Conservation (phyloP, 1,140 invertebrate genomes). For the Helicoverpa zea region DNA sequence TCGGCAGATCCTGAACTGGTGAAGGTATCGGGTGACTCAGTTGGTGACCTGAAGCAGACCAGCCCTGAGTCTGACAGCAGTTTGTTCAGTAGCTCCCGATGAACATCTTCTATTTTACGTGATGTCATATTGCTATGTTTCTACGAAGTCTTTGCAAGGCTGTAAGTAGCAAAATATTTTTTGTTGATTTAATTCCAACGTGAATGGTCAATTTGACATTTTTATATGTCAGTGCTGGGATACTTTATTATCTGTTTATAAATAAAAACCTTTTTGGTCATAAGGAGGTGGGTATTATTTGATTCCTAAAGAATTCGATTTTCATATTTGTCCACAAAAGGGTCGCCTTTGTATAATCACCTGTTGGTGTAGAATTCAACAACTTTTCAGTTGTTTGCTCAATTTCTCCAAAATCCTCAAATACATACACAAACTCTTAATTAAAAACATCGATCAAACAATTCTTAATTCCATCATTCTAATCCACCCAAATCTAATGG, state of each 20-base stretch:
- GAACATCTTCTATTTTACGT: constrained; percentile 64
- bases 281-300: no score
- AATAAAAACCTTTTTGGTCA: neutral
- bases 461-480: neutral
- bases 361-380: no score
- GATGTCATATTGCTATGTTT: constrained; percentile 66
- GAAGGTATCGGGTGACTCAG: constrained; percentile 52
- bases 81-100: constrained; percentile 59
- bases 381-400: no score
- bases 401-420: no score
- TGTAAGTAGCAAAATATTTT: neutral
- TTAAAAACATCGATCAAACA: no score
- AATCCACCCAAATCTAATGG: neutral
- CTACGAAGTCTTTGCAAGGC: neutral
- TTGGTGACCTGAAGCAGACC: constrained; percentile 63
- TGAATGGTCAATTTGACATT: neutral
- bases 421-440: no score
- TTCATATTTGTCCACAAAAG: no score
- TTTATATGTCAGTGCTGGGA: no score
- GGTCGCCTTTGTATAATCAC: no score
- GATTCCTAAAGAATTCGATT: no score
- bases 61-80: constrained; percentile 67
- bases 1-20: constrained; percentile 56
- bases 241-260: no score
- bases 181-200: neutral